Evolutionary conservation across 2,113 vertebrate genomes (phyloP).

Genomic region (Pagrus major): DNA sequence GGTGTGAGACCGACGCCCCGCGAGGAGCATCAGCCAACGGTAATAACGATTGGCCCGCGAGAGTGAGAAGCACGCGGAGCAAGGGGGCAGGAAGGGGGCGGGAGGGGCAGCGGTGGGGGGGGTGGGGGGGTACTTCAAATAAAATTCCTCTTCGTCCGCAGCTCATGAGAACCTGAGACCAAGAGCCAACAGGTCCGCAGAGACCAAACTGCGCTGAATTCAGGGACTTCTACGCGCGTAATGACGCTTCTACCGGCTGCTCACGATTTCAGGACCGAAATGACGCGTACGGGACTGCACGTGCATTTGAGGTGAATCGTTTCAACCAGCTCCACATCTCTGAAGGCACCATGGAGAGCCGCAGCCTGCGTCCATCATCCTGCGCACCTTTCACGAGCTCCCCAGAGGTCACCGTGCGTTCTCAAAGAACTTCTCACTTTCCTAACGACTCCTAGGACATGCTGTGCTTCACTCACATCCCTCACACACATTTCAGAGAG

Average conservation of each 20-base stretch:
- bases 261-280: not conserved
- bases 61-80: slow-evolving; percentile 47
- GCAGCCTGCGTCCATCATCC: not conserved
- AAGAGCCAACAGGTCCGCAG: slow-evolving; percentile 16
- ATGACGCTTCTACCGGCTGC: slow-evolving; percentile 1
- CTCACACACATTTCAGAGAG: not conserved
- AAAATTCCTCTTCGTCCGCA: slow-evolving; percentile 65
- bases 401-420: not conserved
- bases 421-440: slow-evolving; percentile 33
- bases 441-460: slow-evolving; percentile 36
- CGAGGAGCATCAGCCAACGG: slow-evolving; percentile 66
- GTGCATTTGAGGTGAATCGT: slow-evolving; percentile 9
- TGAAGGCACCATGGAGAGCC: slow-evolving; percentile 46
- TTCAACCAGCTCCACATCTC: not conserved
- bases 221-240: slow-evolving; percentile 24
- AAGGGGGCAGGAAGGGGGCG: slow-evolving; percentile 7
- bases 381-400: slow-evolving; percentile 11
- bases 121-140: slow-evolving; percentile 68
- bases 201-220: not conserved
- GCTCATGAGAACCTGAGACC: slow-evolving; percentile 35
- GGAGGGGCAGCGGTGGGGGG: not conserved
- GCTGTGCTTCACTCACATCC: not conserved
- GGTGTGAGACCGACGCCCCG: slow-evolving; percentile 62
- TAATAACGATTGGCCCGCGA: slow-evolving; percentile 74
- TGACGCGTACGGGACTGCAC: not conserved